These are phyloP conservation scores for Emesis furor DNA, from an alignment of 2,888 invertebrate genomes.

Conservation along the genomic window DNA sequence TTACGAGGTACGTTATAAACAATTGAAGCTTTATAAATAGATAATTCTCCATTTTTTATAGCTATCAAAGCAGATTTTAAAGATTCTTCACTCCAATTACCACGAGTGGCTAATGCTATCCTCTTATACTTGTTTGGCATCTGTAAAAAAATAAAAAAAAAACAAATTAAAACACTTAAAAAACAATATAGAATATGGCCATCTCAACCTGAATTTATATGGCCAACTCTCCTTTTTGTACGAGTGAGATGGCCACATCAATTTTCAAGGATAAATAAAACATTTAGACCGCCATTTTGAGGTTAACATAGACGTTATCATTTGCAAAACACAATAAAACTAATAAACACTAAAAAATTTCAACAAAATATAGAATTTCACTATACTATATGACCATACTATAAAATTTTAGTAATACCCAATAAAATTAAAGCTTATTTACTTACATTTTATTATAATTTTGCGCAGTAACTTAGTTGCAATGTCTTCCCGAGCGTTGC, in stretches of 20 bases:
- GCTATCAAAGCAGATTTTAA: not conserved
- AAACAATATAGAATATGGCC: not conserved
- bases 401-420: not conserved
- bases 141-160: not conserved
- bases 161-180: not conserved
- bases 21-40: not conserved
- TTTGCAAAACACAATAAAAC: not conserved
- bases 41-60: not conserved
- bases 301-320: constrained; percentile 2
- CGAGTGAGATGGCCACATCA: not conserved
- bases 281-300: not conserved
- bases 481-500: not conserved
- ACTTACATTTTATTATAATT: not conserved
- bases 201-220: not conserved
- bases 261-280: not conserved
- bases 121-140: not conserved
- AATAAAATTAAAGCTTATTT: not conserved
- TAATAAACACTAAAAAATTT: not conserved
- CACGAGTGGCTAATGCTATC: not conserved
- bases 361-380: not conserved
- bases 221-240: not conserved
- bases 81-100: not conserved
- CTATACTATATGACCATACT: not conserved
- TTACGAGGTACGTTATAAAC: not conserved
- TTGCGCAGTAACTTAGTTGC: not conserved